These are phyloP conservation scores for Nothobranchius kuhntae DNA, from an alignment of 2,113 vertebrate genomes.

Conservation along the genomic window DNA sequence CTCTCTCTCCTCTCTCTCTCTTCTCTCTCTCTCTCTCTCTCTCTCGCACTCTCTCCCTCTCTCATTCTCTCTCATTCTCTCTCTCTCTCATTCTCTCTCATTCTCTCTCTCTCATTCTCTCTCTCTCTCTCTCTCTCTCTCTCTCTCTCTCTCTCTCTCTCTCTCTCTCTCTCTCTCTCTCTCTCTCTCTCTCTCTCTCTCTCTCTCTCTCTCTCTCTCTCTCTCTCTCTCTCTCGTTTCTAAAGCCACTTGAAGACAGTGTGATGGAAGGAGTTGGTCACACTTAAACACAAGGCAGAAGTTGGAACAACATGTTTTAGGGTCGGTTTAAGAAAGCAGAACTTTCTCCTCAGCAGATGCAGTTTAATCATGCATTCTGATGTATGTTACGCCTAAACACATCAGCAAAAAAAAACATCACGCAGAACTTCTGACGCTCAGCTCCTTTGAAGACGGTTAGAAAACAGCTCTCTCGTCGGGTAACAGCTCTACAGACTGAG, in stretches of 20 bases:
- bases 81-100: no score
- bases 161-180: no score
- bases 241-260: slow-evolving; percentile 35
- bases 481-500: slow-evolving; percentile 59
- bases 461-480: slow-evolving; percentile 66
- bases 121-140: no score
- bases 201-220: no score
- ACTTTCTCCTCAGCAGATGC: slow-evolving; percentile 3
- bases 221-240: not conserved
- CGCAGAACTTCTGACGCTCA: slow-evolving; percentile 43
- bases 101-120: no score
- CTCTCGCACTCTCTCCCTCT: no score
- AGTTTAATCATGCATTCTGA: slow-evolving; percentile 21
- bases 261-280: slow-evolving; percentile 38
- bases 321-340: slow-evolving; percentile 3
- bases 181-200: no score
- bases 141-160: no score
- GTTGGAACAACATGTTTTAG: slow-evolving; percentile 22
- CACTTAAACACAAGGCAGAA: slow-evolving; percentile 23
- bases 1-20: no score
- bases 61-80: no score
- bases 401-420: slow-evolving; percentile 36
- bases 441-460: slow-evolving; percentile 67
- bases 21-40: no score
- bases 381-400: slow-evolving; percentile 48